Evolutionary conservation across 1,140 invertebrate species (phyloP).

Genomic region (Drosophila ficusphila): DNA sequence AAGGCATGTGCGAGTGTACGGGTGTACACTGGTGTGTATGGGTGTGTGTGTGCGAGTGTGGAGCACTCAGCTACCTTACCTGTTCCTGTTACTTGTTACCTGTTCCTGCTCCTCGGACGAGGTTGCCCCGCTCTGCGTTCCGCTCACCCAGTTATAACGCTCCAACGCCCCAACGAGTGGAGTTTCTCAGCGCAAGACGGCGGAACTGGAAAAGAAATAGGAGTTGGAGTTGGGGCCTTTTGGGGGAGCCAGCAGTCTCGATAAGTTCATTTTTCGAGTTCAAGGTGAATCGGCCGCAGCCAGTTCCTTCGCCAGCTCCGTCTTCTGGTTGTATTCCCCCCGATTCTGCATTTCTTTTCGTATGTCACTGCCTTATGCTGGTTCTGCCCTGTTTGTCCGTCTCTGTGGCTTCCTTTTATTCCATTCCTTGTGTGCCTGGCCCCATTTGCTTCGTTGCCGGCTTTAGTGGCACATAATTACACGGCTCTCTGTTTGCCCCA

Average conservation of each 20-base stretch:
- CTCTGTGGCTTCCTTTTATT: slow-evolving; percentile 39
- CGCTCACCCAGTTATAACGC: slow-evolving; percentile 48
- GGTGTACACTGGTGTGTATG: slow-evolving; percentile 21
- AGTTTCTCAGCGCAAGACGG: slow-evolving; percentile 26
- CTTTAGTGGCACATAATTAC: slow-evolving; percentile 76
- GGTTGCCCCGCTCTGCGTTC: background rate
- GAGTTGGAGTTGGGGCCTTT: slow-evolving; percentile 21
- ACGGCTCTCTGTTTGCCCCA: slow-evolving; percentile 20
- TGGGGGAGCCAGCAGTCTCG: slow-evolving; percentile 22
- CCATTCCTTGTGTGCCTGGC: slow-evolving; percentile 43
- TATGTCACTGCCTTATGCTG: slow-evolving; percentile 55
- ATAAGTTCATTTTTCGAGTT: slow-evolving; percentile 76
- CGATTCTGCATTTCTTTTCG: slow-evolving; percentile 17
- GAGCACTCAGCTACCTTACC: slow-evolving; percentile 20
- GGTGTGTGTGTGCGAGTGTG: slow-evolving; percentile 13
- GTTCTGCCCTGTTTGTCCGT: slow-evolving; percentile 34
- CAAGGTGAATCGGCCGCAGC: slow-evolving; percentile 70
- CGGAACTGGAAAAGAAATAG: slow-evolving; percentile 22
- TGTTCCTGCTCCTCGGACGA: slow-evolving; percentile 16
- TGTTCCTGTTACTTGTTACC: slow-evolving; percentile 23
- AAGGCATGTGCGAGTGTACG: slow-evolving; percentile 22
- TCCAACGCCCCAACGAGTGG: slow-evolving; percentile 55
- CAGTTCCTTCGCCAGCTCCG: slow-evolving; percentile 20
- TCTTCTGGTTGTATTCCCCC: slow-evolving; percentile 10
- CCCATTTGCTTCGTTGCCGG: slow-evolving; percentile 67